Conservation (phyloP, 2,113 vertebrate genomes). For the Amblyornis subalaris region DNA sequence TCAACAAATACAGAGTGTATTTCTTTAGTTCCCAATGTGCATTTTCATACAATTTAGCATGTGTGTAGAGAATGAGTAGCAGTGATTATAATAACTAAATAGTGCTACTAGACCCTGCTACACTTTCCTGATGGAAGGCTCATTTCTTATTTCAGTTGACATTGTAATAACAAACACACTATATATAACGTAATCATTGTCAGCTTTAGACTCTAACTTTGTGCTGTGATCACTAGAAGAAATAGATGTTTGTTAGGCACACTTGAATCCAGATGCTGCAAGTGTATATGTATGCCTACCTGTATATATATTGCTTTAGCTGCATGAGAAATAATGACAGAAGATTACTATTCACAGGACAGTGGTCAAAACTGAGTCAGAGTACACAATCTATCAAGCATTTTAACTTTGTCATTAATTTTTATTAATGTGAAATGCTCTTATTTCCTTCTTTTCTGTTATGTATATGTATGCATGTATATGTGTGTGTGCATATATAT, state of each 20-base stretch:
- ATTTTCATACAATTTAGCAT: background rate
- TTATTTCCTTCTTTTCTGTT: background rate
- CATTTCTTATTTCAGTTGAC: background rate
- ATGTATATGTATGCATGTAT: background rate
- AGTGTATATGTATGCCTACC: fast-evolving
- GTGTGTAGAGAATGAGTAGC: background rate
- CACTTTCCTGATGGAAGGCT: background rate
- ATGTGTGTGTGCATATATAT: background rate
- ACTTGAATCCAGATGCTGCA: background rate
- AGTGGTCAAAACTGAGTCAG: background rate
- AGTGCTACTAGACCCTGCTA: background rate
- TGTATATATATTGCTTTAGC: background rate
- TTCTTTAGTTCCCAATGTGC: background rate
- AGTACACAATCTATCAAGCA: background rate
- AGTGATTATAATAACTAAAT: background rate
- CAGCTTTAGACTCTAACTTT: background rate
- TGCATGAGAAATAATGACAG: background rate
- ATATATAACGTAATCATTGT: background rate
- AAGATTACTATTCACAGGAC: background rate
- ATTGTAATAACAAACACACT: background rate
- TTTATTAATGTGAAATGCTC: background rate
- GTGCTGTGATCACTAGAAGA: background rate
- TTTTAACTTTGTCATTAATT: background rate
- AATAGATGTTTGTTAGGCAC: background rate
- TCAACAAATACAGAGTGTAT: background rate